Evolutionary conservation across 2,888 invertebrate genomes (phyloP), one percentile per base, ranked within the genome.

Genomic region (Cabera pusaria): DNA sequence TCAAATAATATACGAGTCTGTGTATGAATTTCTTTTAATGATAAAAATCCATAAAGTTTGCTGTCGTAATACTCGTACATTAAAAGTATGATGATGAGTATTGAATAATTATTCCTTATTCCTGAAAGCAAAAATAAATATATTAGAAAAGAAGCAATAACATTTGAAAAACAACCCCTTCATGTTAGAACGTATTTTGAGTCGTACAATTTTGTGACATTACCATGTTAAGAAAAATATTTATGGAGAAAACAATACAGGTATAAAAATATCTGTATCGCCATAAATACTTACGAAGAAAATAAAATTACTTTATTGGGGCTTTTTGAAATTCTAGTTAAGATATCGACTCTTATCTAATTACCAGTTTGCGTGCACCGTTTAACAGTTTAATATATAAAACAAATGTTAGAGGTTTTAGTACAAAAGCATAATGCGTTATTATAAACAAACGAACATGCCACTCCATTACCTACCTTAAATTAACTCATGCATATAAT

Each of bases 361-460:
- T 28, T 27, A 36, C 36, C 23, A 9, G 22, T 23, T 36, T 28
- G 36, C 36, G 36, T 36, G 36, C 36, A 22, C 16, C 3, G 2
- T 26, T 26, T 17, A 33, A 10, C 19, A 31, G 20, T 37, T 23
- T 28, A 18, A 36, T 29, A 36, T 29, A 36, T 9, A 36, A 24
- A 19, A 20, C 36, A 28, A 29, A 24, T 29, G 37, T 24, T 29
- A 29, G 18, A 14, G 14, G 14, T 36, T 23, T 29, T 24, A 24
- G 24, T 8, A 8, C 28, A 16, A 10, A 12, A 22, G 9, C 21
- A 17, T 17, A 24, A 18, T 14, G 19, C 33, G 24, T 21, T 10
- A 23, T 11, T 22, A 23, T 11, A 23, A n/a, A n/a, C 11, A 24
- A 10, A 24, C 6, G 6, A 2, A 17, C 32, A 33, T 24, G 33